These are phyloP conservation scores for Anorthoa munda DNA, from an alignment of 2,888 invertebrate genomes.

Conservation along the genomic window DNA sequence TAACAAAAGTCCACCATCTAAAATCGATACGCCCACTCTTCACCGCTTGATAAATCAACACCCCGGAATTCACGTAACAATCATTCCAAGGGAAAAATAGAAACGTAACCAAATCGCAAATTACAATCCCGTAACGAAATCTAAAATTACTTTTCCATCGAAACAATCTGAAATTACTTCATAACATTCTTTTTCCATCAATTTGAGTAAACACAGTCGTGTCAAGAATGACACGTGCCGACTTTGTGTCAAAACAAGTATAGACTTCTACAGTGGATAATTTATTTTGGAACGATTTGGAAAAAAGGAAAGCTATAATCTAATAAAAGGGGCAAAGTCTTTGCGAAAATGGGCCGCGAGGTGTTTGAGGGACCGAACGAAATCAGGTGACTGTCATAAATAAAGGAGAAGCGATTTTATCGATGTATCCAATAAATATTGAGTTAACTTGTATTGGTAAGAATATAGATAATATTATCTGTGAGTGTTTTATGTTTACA, in stretches of 20 bases:
- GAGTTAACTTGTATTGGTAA: conserved; percentile 52
- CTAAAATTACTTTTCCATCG: conserved; percentile 25
- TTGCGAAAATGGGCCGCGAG: conserved; percentile 51
- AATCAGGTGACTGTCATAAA: conserved; percentile 64
- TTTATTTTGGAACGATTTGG: conserved; percentile 59
- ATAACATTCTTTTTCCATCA: conserved; percentile 24
- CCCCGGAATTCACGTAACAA: not conserved
- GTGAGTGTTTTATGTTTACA: conserved; percentile 43
- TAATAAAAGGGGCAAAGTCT: conserved; percentile 56
- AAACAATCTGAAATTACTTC: conserved; percentile 31
- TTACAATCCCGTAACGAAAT: conserved; percentile 23
- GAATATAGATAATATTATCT: conserved; percentile 28
- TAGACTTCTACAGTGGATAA: conserved; percentile 56
- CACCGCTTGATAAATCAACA: conserved; percentile 4
- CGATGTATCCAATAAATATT: conserved; percentile 66
- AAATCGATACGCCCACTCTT: conserved; percentile 5
- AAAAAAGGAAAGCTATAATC: conserved; percentile 55
- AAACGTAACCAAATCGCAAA: conserved; percentile 35
- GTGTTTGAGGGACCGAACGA: conserved; percentile 54
- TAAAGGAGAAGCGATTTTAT: conserved; percentile 59
- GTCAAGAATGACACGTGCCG: conserved; percentile 41
- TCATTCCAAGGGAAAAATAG: conserved; percentile 16
- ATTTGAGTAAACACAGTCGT: conserved; percentile 26
- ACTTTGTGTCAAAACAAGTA: conserved; percentile 59
- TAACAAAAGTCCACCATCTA: not conserved